Base-by-base conservation (phyloP, 2,888 invertebrate genomes). In the Lasioglossum malachurum region DNA sequence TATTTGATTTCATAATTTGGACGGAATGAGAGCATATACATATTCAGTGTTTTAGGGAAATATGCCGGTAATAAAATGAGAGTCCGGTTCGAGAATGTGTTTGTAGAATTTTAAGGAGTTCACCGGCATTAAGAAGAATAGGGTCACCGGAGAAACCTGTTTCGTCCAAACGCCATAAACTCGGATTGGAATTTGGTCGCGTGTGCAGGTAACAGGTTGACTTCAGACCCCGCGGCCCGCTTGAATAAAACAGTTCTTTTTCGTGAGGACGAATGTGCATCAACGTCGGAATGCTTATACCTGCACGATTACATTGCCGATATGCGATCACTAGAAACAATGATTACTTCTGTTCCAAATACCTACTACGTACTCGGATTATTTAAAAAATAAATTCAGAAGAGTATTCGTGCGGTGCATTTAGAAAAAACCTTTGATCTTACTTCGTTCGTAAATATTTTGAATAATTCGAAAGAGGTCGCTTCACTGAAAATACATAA, bases 121-220 rank as follows among this genome's bases (percentile, higher is more conserved):
- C 60, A 27, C 53, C 64, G 78, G 74, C 74, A 53, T 46, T 64
- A 49, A 31, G 80, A 75, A 72, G 71, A 83, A 64, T 75, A 75
- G 73, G 83, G 83, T 80, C 75, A 80, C 67, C 46, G 79, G 44
- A 41, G 83, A 72, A 83, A 83, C 83, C 83, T 80, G 83, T 84
- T 84, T 57, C 46, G 67, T 44, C 64, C 60, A 72, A 64, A 64
- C 53, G 80, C 75, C 27, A 73, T 76, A 80, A 76, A 67, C 60
- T 67, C 72, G 27, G 73, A 84, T 84, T 74, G 80, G 76, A 84
- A 75, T 77, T 81, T 79, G 75, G 79, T 71, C 57, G 75, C 71
- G 79, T 71, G 83, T 72, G 31, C 73, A 41, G 75, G 76, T 76
- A 80, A 72, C 76, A 71, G 69, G 41, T 64, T 72, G 41, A 64